A percentile compares a stretch with the other conserved stretches of the same genome.
Evolutionary conservation across 2,113 vertebrate genomes (phyloP).

Genomic region (Setophaga coronata): DNA sequence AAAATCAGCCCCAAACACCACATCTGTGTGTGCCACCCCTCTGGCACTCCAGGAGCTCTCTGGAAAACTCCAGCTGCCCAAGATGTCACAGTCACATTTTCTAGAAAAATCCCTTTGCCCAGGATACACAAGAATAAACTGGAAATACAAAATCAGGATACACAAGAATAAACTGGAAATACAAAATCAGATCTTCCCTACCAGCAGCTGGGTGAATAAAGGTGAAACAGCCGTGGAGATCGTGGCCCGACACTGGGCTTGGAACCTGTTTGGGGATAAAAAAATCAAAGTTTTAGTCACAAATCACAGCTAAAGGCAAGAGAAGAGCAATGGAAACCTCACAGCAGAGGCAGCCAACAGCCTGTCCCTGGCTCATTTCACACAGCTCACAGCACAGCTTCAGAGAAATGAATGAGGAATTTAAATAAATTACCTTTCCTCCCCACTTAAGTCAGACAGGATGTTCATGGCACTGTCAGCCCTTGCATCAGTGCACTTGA

Average conservation of each 20-base stretch:
- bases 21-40: background rate
- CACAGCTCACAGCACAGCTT: background rate
- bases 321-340: background rate
- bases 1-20: too few species aligned
- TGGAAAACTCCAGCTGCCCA: background rate
- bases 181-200: slow-evolving; percentile 53
- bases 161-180: background rate
- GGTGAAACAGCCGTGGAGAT: slow-evolving; percentile 58
- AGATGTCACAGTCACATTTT: background rate
- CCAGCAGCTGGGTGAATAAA: slow-evolving; percentile 75
- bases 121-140: background rate
- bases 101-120: too few species aligned
- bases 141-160: background rate
- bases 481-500: slow-evolving; percentile 60
- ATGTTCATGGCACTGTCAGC: slow-evolving; percentile 73
- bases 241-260: slow-evolving; percentile 60
- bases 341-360: background rate
- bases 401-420: background rate
- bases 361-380: background rate
- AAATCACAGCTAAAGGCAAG: background rate
- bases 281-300: background rate
- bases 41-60: too few species aligned
- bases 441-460: slow-evolving; percentile 75
- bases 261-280: slow-evolving; percentile 74
- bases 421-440: slow-evolving; percentile 77